phyloP scores from a whole-genome alignment of 1,140 invertebrate species.

The Eciton burchellii region DNA sequence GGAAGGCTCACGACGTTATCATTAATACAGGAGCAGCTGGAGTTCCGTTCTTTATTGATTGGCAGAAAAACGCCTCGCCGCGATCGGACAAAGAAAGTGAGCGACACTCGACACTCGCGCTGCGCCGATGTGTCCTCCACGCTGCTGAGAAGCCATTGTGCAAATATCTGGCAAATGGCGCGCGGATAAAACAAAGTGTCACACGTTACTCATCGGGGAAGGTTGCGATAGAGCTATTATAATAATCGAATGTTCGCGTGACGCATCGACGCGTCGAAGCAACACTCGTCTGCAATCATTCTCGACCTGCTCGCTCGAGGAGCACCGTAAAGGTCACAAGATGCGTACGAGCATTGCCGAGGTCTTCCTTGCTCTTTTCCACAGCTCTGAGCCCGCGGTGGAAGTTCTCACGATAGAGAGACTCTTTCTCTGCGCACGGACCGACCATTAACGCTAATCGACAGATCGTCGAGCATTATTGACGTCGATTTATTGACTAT shows the following conservation, averaged over 20 bases:
- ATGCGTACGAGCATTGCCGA: conserved; percentile 32
- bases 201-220: conserved; percentile 40
- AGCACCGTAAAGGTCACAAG: conserved; percentile 25
- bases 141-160: conserved; percentile 11
- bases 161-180: conserved; percentile 46
- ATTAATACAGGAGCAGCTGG: conserved; percentile 20
- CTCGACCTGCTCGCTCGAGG: neutral
- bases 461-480: conserved; percentile 18
- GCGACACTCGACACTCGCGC: neutral
- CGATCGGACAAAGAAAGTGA: conserved; percentile 1
- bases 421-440: no score
- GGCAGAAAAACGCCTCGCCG: conserved; percentile 32
- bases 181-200: conserved; percentile 35
- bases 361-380: neutral
- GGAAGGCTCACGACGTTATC: conserved; percentile 10
- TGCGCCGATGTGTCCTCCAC: neutral
- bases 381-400: neutral
- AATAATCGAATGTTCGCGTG: conserved; percentile 41
- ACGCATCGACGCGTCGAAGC: conserved; percentile 19
- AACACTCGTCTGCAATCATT: conserved; percentile 1
- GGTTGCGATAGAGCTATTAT: conserved; percentile 12
- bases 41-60: conserved; percentile 26
- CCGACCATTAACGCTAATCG: conserved; percentile 21
- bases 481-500: no score
- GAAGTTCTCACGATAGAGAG: conserved; percentile 1